Evolutionary conservation across 1,140 invertebrate genomes (phyloP), one percentile per base, ranked within the genome.

Genomic region (Latrodectus geometricus): DNA sequence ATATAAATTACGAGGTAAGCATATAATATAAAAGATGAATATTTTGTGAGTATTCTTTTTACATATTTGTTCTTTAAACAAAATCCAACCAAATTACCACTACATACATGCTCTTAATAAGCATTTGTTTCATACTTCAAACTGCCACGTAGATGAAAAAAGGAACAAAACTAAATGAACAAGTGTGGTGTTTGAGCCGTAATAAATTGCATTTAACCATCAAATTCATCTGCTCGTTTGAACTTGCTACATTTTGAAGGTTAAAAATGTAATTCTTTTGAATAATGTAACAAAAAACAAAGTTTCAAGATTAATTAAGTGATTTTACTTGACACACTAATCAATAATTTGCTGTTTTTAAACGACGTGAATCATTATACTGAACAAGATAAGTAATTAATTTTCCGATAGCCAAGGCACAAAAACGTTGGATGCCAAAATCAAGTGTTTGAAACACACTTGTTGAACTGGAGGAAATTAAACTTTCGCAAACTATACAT

Each of bases 361-460:
- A 17, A 69, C 52, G 78, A 81, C 78, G 35, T 35, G 50, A 81
- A 81, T 70, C 78, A 81, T 81, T 81, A 81, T 17, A 61, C 21
- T 81, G 78, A 81, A 81, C 78, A 81, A 69, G n/a, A 54, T 81
- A 81, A 81, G 78, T 81, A 81, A 81, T 81, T 81, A 81, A 81
- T 81, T 81, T 81, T 65, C 78, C 23, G 17, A 54, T 70, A 69
- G 70, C 66, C 52, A 69, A 50, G 20, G n/a, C 49, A 70, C 12
- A 14, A 81, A 79, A 79, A 80, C 52, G 54, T 61, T 14, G 9
- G 9, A 54, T 72, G 78, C 68, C 78, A 81, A 81, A 81, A 70
- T 81, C 78, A 14, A 65, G 68, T 81, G 78, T 81, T 81, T 52
- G 50, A 52, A 81, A 70, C 78, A n/a, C n/a, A 81, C 78, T 81